Evolutionary conservation across 2,113 vertebrate genomes (phyloP).

Genomic region (Ptychochromis oligacanthus): DNA sequence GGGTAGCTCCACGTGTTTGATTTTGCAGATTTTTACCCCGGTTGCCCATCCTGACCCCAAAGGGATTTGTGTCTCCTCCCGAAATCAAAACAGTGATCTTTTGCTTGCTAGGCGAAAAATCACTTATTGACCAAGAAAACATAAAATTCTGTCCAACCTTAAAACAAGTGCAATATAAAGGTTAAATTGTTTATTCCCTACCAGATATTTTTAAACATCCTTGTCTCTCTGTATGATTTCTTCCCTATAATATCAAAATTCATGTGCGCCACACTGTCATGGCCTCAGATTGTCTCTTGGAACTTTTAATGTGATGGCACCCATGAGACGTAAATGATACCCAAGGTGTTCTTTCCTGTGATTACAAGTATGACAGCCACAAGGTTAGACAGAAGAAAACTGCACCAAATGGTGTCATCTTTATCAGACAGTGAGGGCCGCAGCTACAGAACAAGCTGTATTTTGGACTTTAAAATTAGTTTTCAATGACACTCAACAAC

Average conservation of each 20-base stretch:
- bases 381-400: conserved; percentile 38
- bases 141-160: conserved; percentile 7
- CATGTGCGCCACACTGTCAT: background rate
- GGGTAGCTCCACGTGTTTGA: too few relatives aligned
- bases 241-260: conserved; percentile 23
- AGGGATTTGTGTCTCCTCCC: too few relatives aligned
- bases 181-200: conserved; percentile 40
- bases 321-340: conserved; percentile 22
- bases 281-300: conserved; percentile 8
- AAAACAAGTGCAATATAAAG: conserved; percentile 39
- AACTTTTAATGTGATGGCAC: conserved; percentile 47
- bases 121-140: conserved; percentile 11
- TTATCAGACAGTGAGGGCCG: background rate
- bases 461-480: background rate
- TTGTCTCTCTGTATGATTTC: conserved; percentile 9
- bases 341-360: conserved; percentile 21
- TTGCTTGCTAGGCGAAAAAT: background rate
- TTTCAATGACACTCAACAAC: conserved; percentile 8
- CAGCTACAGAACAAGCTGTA: background rate
- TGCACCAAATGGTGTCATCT: background rate
- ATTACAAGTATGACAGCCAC: conserved; percentile 28
- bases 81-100: too few relatives aligned
- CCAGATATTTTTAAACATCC: conserved; percentile 30
- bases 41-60: too few relatives aligned
- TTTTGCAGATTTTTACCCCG: too few relatives aligned